Evolutionary conservation across 2,797 vertebrate genomes (phyloP).

Genomic region (Trichosurus vulpecula): DNA sequence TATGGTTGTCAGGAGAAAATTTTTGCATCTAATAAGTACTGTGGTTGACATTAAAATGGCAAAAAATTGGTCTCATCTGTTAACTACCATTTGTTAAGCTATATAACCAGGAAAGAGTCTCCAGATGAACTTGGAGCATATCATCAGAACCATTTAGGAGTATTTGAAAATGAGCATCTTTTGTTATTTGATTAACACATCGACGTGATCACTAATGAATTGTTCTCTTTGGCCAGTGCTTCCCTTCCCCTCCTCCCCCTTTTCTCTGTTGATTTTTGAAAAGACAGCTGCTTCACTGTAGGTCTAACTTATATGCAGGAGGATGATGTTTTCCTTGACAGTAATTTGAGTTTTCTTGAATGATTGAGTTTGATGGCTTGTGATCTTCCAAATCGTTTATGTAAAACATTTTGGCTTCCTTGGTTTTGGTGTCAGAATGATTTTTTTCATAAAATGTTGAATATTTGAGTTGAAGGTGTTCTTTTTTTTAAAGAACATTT

Average conservation of each 20-base stretch:
- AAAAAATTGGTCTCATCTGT: not conserved
- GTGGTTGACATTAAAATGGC: slow-evolving; percentile 37
- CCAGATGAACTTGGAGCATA: not conserved
- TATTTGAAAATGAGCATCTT: not conserved
- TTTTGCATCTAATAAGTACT: slow-evolving; percentile 4
- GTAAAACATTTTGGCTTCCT: not conserved
- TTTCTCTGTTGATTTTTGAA: slow-evolving; percentile 29
- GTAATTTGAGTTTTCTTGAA: slow-evolving; percentile 26
- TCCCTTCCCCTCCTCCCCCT: not conserved
- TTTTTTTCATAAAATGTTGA: slow-evolving; percentile 16
- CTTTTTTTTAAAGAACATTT: slow-evolving; percentile 8
- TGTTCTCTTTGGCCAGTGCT: not conserved
- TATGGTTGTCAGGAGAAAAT: not conserved
- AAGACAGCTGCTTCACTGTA: not conserved
- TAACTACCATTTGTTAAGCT: not conserved
- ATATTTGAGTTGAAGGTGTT: slow-evolving; percentile 42
- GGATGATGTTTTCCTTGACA: not conserved
- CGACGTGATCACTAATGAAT: not conserved
- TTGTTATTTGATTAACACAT: not conserved
- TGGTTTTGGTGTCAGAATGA: slow-evolving; percentile 31
- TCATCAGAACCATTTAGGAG: not conserved
- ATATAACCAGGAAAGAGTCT: not conserved
- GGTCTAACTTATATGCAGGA: not conserved
- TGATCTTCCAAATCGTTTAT: not conserved
- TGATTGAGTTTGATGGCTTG: slow-evolving; percentile 3